Percentiles rank a stretch among this genome's conserved stretches.
phyloP scores from a whole-genome alignment of 2,113 vertebrate genomes.

The Chrysochloris asiatica region DNA sequence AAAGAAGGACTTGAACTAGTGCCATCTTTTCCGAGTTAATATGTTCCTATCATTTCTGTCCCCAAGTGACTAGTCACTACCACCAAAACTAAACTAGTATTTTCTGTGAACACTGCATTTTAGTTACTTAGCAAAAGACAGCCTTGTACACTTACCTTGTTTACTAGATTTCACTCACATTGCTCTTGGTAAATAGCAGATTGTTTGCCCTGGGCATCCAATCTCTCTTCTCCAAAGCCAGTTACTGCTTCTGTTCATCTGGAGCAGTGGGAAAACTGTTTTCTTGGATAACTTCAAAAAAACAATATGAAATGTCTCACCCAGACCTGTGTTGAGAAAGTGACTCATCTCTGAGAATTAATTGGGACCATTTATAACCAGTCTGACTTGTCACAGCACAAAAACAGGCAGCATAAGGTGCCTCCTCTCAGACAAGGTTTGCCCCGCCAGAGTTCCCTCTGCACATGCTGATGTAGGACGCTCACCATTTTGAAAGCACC shows the following conservation, averaged over 20 bases:
- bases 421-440: slow-evolving; percentile 27
- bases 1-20: not conserved
- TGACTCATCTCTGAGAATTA: slow-evolving; percentile 66
- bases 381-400: slow-evolving; percentile 72
- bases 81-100: not conserved
- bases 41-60: not conserved
- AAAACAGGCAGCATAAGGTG: slow-evolving; percentile 60
- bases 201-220: not conserved
- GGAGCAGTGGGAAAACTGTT: slow-evolving; percentile 38
- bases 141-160: not conserved
- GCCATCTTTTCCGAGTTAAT: not conserved
- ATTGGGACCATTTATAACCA: slow-evolving; percentile 75
- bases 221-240: not conserved
- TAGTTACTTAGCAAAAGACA: not conserved
- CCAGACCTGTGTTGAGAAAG: slow-evolving; percentile 9
- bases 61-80: not conserved
- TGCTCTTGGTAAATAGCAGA: not conserved
- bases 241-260: slow-evolving; percentile 21
- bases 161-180: not conserved
- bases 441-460: not conserved
- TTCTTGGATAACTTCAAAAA: slow-evolving; percentile 58
- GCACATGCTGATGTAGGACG: not conserved
- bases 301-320: slow-evolving; percentile 69
- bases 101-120: slow-evolving; percentile 18
- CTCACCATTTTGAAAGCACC: not conserved